Percentiles rank a stretch among this genome's conserved stretches.
These are phyloP conservation scores for Catostylus mosaicus DNA, from an alignment of 30 jellyfish, hydroid and myxozoan genomes.

Conservation along the genomic window DNA sequence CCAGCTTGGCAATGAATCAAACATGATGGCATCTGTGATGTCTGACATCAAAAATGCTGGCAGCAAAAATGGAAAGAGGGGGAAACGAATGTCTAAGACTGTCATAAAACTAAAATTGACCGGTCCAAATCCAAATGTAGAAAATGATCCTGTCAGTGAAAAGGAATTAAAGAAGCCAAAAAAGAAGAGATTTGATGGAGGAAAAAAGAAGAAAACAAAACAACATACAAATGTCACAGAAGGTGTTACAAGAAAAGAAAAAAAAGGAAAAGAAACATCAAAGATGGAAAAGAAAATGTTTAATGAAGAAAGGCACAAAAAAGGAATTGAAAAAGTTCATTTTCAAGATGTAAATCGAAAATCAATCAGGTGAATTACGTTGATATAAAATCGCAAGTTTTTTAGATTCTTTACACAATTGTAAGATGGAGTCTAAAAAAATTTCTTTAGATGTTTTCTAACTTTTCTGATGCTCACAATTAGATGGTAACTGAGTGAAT, in stretches of 20 bases:
- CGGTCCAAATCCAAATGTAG: slow-evolving; percentile 3
- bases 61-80: not conserved
- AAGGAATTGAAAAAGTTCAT: too few relatives aligned
- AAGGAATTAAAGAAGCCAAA: slow-evolving; percentile 10
- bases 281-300: not conserved
- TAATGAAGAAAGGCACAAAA: too few relatives aligned
- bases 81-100: slow-evolving; percentile 27
- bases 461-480: too few relatives aligned
- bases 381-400: too few relatives aligned
- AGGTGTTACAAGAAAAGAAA: not conserved
- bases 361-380: too few relatives aligned
- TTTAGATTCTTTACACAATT: too few relatives aligned
- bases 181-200: not conserved
- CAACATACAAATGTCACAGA: not conserved
- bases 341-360: too few relatives aligned
- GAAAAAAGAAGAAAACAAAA: not conserved
- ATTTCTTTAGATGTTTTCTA: too few relatives aligned
- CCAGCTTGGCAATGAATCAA: too few relatives aligned
- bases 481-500: too few relatives aligned
- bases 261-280: not conserved
- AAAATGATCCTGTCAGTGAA: not conserved
- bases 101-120: slow-evolving; percentile 62
- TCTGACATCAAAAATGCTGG: not conserved
- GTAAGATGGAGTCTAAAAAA: too few relatives aligned
- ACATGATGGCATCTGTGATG: not conserved